phyloP scores from a whole-genome alignment of 2,888 invertebrate genomes.

The Dastarcus helophoroides region DNA sequence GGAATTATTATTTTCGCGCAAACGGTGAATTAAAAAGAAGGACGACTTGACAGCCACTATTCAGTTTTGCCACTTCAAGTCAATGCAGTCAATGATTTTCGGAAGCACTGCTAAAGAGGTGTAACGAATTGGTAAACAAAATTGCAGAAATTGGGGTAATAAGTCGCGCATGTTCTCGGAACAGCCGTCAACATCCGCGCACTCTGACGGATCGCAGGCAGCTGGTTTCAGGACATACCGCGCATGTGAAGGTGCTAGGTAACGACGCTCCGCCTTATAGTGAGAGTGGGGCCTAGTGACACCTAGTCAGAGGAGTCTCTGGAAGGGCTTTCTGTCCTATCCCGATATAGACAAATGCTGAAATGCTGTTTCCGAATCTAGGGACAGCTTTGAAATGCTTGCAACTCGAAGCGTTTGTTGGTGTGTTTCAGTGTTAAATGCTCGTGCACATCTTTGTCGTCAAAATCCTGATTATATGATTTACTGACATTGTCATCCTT shows the following conservation, averaged over 20 bases:
- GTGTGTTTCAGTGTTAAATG: no score
- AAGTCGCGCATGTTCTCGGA: conserved; percentile 22
- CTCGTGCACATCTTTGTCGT: no score
- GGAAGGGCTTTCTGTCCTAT: conserved; percentile 28
- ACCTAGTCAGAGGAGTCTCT: conserved; percentile 19
- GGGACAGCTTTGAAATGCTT: no score
- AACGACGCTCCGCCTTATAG: conserved; percentile 24
- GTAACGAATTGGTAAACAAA: background rate
- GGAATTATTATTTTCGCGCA: background rate
- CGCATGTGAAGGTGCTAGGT: conserved; percentile 26
- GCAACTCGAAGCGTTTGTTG: no score
- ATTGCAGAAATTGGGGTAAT: conserved; percentile 9
- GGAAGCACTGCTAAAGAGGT: no score
- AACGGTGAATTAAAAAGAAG: no score
- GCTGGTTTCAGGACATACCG: conserved; percentile 22
- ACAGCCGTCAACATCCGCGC: conserved; percentile 25
- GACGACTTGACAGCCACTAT: no score
- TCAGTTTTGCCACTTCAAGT: no score
- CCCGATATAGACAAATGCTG: conserved; percentile 21
- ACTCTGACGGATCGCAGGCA: conserved; percentile 28
- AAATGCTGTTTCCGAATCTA: no score
- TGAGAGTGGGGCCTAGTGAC: conserved; percentile 24
- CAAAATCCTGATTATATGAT: no score
- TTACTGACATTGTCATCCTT: no score
- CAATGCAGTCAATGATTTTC: no score